Base-by-base conservation (phyloP, 2,888 invertebrate species). In the Tridacna gigas region DNA sequence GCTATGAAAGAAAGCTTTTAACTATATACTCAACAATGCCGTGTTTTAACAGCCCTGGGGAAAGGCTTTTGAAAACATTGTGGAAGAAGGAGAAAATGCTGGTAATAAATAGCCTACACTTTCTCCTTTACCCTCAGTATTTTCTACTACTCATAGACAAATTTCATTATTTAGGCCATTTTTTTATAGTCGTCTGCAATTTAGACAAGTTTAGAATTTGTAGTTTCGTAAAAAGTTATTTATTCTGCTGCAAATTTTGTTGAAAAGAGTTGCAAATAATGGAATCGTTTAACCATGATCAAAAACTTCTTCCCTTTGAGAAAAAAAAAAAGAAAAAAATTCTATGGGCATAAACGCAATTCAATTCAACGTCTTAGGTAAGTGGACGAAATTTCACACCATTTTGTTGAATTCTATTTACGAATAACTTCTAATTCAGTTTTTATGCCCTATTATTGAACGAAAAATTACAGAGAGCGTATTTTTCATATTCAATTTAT, bases 331-430 rank as follows among this genome's bases (percentile, higher is more conserved):
- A 69, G n/a, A 47, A 25, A 37, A 47, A 69, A 69, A 69, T 69
- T 69, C 45, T 69, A 69, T 47, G 45, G 25, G 12, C 22, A 69
- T 15, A 47, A n/a, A 47, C 28, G 28, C 28, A n/a, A 28, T 26
- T 69, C 69, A n/a, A 69, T 69, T 69, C 28, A 69, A 47, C 69
- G 45, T 69, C 45, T 69, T 12, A 47, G 69, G 45, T 69, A 69
- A 69, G 69, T 69, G 69, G 69, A 28, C 69, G 69, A 69, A 69
- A 69, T 69, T 69, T 69, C 69, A 69, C 69, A 69, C 69, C 69
- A 47, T 69, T 69, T 47, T 69, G 69, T 47, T 28, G 47, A 69
- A 69, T 69, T 69, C 47, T 20, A 69, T 69, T 69, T 69, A 69
- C 69, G 69, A 69, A 69, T 18, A 28, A 47, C 69, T 69, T 69